Conservation (phyloP, 2,797 vertebrate species). For the Rhabdomys pumilio region DNA sequence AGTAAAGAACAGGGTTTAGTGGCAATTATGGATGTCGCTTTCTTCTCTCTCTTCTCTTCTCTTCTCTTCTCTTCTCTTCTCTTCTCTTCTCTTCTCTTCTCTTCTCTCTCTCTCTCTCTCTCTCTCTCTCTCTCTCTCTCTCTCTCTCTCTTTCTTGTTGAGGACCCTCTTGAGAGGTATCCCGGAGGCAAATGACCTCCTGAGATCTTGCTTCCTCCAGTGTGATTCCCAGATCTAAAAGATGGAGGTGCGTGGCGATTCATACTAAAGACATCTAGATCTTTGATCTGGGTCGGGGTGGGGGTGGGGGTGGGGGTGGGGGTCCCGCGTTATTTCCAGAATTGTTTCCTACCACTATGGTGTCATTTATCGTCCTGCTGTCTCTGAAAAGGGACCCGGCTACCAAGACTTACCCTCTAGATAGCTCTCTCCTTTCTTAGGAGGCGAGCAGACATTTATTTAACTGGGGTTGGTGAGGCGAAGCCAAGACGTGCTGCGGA, state of each 20-base stretch:
- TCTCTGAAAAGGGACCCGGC: not conserved
- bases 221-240: not conserved
- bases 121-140: no score
- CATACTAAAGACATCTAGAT: not conserved
- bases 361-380: not conserved
- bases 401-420: not conserved
- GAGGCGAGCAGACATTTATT: not conserved
- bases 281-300: slow-evolving; percentile 36
- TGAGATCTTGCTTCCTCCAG: not conserved
- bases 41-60: no score
- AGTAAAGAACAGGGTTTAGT: slow-evolving; percentile 40
- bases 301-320: no score
- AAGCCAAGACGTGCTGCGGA: not conserved
- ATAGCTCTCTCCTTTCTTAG: not conserved
- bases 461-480: not conserved
- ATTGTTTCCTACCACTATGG: not conserved
- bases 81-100: no score
- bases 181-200: slow-evolving; percentile 18
- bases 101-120: no score
- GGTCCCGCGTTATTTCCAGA: not conserved
- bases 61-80: no score
- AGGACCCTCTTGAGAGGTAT: not conserved
- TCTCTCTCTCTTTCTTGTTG: not conserved
- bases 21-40: not conserved
- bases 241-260: no score